Percentiles rank a stretch among this genome's conserved stretches.
phyloP scores from a whole-genome alignment of 2,797 vertebrate species.

The Falco rusticolus region DNA sequence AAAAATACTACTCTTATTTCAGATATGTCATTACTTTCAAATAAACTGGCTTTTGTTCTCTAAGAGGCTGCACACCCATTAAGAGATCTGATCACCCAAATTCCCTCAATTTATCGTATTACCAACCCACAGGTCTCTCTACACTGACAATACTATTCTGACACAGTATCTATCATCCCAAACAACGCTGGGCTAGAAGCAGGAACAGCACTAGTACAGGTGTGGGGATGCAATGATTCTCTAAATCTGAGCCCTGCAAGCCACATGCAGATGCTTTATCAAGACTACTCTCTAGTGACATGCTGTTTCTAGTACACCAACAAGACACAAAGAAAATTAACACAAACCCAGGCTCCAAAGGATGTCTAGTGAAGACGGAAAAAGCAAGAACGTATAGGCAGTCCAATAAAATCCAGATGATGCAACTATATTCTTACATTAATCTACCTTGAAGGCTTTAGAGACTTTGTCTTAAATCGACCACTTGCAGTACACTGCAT shows the following conservation, averaged over 20 bases:
- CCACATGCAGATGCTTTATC: neutral
- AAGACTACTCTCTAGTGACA: neutral
- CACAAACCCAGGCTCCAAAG: neutral
- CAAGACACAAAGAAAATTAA: neutral
- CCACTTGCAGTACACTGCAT: neutral
- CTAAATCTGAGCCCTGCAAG: neutral
- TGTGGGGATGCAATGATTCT: neutral
- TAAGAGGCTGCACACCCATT: neutral
- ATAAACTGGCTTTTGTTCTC: neutral
- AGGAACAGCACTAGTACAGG: neutral
- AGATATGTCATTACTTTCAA: neutral
- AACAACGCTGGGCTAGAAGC: neutral
- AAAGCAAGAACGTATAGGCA: neutral
- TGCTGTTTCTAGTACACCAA: neutral
- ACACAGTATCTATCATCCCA: neutral
- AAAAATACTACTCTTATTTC: neutral
- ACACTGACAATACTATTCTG: neutral
- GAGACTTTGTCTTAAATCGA: neutral
- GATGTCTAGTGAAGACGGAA: neutral
- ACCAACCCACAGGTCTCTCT: neutral
- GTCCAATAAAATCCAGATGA: neutral
- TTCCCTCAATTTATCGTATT: rapidly evolving
- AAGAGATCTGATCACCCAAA: neutral
- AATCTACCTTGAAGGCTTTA: neutral
- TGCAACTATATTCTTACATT: neutral